Conservation (phyloP, 2,888 invertebrate species). For the Oasisia sp. region DNA sequence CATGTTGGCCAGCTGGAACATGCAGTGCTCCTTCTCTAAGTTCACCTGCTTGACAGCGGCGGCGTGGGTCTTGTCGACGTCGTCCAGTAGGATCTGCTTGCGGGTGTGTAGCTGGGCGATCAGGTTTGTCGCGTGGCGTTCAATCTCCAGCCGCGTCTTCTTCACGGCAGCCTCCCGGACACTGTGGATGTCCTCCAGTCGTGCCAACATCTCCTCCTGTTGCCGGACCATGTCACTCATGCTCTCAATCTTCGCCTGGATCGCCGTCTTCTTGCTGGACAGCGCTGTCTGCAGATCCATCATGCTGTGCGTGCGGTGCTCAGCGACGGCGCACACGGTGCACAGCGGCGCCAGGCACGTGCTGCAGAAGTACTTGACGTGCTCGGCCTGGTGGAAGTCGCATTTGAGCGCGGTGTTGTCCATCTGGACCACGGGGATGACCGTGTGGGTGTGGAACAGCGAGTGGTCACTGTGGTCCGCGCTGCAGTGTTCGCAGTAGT, state of each 20-base stretch:
- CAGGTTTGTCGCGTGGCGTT: constrained; percentile 36
- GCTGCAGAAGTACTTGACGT: constrained; percentile 40
- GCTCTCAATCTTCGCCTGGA: constrained; percentile 31
- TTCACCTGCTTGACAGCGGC: constrained; percentile 34
- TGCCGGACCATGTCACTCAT: constrained; percentile 39
- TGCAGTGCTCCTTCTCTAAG: constrained; percentile 38
- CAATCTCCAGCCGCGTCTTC: constrained; percentile 40
- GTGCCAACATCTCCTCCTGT: constrained; percentile 35
- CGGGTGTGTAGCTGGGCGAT: constrained; percentile 37
- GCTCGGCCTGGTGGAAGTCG: constrained; percentile 40
- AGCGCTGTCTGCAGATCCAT: constrained; percentile 36
- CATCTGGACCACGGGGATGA: constrained; percentile 37
- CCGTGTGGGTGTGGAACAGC: constrained; percentile 40
- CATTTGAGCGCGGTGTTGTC: constrained; percentile 37
- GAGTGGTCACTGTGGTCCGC: constrained; percentile 38
- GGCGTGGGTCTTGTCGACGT: constrained; percentile 37
- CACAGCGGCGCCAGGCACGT: constrained; percentile 40
- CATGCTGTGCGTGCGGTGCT: constrained; percentile 38
- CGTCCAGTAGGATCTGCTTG: constrained; percentile 37
- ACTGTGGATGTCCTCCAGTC: constrained; percentile 40
- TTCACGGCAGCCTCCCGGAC: constrained; percentile 39
- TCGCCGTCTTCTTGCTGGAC: constrained; percentile 37
- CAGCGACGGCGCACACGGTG: constrained; percentile 42
- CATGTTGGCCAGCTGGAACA: constrained; percentile 41
- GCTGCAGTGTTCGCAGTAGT: constrained; percentile 41